A percentile compares a stretch with the other conserved stretches of the same genome.
Evolutionary conservation across 30 jellyfish, hydroid and myxozoan species (phyloP).

Genomic region (Chrysaora quinquecirrha): DNA sequence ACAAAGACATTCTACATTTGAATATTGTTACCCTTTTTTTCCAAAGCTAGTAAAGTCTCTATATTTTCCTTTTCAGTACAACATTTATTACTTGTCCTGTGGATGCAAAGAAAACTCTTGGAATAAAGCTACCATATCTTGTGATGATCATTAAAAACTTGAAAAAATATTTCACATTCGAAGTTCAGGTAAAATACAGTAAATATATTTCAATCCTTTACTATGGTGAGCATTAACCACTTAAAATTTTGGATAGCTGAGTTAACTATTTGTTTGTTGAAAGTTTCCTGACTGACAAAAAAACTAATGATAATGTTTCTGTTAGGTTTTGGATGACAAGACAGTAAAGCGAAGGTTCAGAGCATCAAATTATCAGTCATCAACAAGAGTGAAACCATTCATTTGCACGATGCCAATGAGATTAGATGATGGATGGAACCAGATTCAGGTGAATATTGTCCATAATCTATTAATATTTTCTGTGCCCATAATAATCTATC

Average conservation of each 20-base stretch:
- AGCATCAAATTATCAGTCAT: slow-evolving; percentile 98
- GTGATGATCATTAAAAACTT: slow-evolving; percentile 93
- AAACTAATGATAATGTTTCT: no score
- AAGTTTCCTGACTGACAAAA: no score
- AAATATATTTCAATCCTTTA: not conserved
- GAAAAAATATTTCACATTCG: slow-evolving; percentile 95
- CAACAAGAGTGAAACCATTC: slow-evolving; percentile 98
- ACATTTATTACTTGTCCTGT: slow-evolving; percentile 94
- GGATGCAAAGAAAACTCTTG: slow-evolving; percentile 86
- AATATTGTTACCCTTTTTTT: no score
- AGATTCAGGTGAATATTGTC: slow-evolving; percentile 93
- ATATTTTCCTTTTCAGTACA: slow-evolving; percentile 72
- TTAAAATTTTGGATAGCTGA: no score
- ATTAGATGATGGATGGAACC: slow-evolving; percentile 99
- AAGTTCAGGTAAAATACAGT: slow-evolving; percentile 74
- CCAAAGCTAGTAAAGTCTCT: no score
- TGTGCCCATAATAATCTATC: no score
- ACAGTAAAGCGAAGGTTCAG: slow-evolving; percentile 95
- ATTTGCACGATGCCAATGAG: slow-evolving; percentile 99
- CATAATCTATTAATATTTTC: no score
- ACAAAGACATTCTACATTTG: no score
- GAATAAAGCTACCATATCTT: slow-evolving; percentile 92
- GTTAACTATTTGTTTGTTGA: no score
- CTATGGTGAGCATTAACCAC: no score
- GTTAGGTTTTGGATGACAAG: slow-evolving; percentile 95